These are phyloP conservation scores for Enteromius fasciolatus DNA, from an alignment of 2,797 vertebrate genomes.

Conservation along the genomic window DNA sequence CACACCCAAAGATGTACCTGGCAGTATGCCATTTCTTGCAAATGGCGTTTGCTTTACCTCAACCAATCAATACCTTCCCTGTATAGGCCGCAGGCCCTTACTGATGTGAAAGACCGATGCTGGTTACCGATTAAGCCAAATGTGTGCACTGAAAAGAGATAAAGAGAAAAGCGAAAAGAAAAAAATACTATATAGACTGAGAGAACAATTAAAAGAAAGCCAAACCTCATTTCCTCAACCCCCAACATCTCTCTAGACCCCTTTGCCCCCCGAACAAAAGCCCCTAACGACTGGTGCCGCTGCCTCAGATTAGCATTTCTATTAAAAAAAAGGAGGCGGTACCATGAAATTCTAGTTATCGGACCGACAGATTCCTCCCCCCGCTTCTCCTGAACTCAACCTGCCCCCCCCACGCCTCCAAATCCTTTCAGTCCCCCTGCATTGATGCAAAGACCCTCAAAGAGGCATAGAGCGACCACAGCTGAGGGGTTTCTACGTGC, in stretches of 20 bases:
- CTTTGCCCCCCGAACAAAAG: constrained; percentile 39
- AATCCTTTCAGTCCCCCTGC: constrained; percentile 40
- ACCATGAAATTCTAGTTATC: constrained; percentile 50
- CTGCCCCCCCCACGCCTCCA: constrained; percentile 13
- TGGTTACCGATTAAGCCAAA: constrained; percentile 38
- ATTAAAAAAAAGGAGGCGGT: constrained; percentile 34
- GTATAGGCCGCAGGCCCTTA: not conserved
- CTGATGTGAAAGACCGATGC: not conserved
- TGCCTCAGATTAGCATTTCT: constrained; percentile 49
- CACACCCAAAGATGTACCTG: constrained; percentile 27
- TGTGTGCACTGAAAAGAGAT: constrained; percentile 1
- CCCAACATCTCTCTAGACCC: constrained; percentile 37
- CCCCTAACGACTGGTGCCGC: constrained; percentile 32
- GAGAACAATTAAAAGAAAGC: constrained; percentile 21
- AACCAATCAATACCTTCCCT: constrained; percentile 25
- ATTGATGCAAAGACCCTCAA: constrained; percentile 41
- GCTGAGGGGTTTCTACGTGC: not conserved
- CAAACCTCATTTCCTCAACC: constrained; percentile 47
- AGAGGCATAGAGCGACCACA: constrained; percentile 4
- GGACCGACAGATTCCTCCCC: constrained; percentile 26
- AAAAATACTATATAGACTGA: constrained; percentile 15
- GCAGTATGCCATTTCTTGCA: not conserved
- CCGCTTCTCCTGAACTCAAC: constrained; percentile 29
- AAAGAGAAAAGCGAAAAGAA: constrained; percentile 17
- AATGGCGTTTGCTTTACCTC: constrained; percentile 11